A percentile compares a stretch with the other conserved stretches of the same genome.
Evolutionary conservation across 2,113 vertebrate genomes (phyloP).

Genomic region (Paraplagusia blochii): DNA sequence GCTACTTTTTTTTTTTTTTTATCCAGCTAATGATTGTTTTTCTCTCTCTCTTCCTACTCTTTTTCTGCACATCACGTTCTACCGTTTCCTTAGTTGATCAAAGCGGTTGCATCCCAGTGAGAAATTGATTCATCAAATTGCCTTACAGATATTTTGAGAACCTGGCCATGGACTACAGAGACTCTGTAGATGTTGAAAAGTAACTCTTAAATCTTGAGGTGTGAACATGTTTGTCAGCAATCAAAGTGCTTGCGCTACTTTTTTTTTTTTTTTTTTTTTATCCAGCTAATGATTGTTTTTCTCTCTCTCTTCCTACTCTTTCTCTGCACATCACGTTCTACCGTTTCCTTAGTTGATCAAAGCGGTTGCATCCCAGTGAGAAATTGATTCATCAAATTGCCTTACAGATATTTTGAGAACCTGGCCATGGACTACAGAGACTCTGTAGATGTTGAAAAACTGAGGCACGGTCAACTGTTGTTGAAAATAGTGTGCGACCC

Average conservation of each 20-base stretch:
- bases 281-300: conserved; percentile 68
- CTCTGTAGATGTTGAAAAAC: conserved; percentile 1
- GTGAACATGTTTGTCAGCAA: conserved; percentile 34
- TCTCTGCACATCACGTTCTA: conserved; percentile 44
- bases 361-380: conserved; percentile 7
- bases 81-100: conserved; percentile 39
- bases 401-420: conserved; percentile 37
- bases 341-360: conserved; percentile 36
- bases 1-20: conserved; percentile 29
- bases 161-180: conserved; percentile 7
- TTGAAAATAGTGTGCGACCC: background rate
- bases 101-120: conserved; percentile 7
- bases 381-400: conserved; percentile 24
- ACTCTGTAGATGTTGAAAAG: too few relatives aligned
- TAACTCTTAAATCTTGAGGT: conserved; percentile 38
- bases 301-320: conserved; percentile 22
- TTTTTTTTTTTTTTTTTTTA: too few relatives aligned
- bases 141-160: conserved; percentile 40
- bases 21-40: conserved; percentile 68
- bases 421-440: conserved; percentile 11
- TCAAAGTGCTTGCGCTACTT: conserved; percentile 28
- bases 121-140: conserved; percentile 19
- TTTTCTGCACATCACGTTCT: conserved; percentile 42
- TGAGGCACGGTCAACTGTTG: conserved; percentile 1
- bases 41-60: conserved; percentile 10